These are phyloP conservation scores for Sylvilagus floridanus DNA, from an alignment of 2,797 vertebrate species.

Conservation along the genomic window DNA sequence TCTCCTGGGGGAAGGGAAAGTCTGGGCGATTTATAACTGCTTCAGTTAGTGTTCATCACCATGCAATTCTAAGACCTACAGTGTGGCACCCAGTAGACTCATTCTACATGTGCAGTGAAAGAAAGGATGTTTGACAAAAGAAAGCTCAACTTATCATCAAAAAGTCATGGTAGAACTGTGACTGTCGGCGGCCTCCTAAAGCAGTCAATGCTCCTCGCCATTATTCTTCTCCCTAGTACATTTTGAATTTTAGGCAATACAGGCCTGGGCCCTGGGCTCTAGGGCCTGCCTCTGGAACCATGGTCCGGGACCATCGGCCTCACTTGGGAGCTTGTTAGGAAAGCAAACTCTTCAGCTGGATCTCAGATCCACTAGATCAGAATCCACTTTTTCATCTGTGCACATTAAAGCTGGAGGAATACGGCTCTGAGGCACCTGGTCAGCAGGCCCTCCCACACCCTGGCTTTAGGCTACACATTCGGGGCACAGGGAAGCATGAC, in stretches of 20 bases:
- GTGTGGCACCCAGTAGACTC: not conserved
- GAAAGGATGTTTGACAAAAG: constrained; percentile 3
- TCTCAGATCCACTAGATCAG: not conserved
- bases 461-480: not conserved
- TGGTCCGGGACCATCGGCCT: not conserved
- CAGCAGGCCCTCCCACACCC: not conserved
- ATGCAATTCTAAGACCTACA: not conserved
- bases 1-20: not conserved
- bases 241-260: not conserved
- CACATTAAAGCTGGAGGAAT: not conserved
- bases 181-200: not conserved
- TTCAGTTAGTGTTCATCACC: not conserved
- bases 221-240: not conserved
- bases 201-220: not conserved
- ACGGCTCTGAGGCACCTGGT: not conserved
- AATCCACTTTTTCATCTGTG: not conserved
- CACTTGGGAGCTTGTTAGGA: not conserved
- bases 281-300: not conserved
- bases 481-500: not conserved
- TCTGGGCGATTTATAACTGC: not conserved
- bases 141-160: not conserved
- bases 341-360: not conserved
- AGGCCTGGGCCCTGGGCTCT: not conserved
- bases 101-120: not conserved
- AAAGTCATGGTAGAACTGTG: not conserved